Evolutionary conservation across 2,113 vertebrate species (phyloP), one percentile per base, ranked within the genome.

Genomic region (Beaufortia kweichowensis): DNA sequence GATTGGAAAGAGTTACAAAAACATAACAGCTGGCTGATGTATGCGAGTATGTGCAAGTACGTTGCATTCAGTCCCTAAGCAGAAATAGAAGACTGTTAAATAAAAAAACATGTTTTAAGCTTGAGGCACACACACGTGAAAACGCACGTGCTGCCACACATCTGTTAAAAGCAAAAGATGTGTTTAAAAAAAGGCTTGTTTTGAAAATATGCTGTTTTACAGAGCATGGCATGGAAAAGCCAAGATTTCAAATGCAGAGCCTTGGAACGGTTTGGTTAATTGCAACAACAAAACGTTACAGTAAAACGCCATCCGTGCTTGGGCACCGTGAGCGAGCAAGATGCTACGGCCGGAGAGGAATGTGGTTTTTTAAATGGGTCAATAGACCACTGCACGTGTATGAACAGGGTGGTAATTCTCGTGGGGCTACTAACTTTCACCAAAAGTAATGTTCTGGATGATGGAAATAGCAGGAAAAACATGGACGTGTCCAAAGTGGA

Each of bases 341-440:
- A 86, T 70, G 64, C 72, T 46, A 43, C 60, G 70, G 53, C 65
- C 68, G 74, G 65, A 79, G 73, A 68, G 35, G 76, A 88, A 89
- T 87, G 86, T 85, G 88, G 81, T 79, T 19, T 68, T 87, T 87
- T 88, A 87, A 91, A 87, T 89, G 85, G 88, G 87, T 89, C 88
- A 87, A 85, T 86, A 84, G 90, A 88, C 88, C 86, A 86, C 74
- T 82, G 87, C 91, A 92, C 85, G 85, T 92, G 91, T 87, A 64
- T 69, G 78, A 48, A 61, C 62, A 79, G 74, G 80, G 81, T 79
- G 78, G 65, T 33, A 69, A 71, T 77, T 74, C 73, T 80, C 62
- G 15, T 75, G 76, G 78, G 81, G 77, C 57, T 83, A 73, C 73
- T 71, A 75, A 82, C 50, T 64, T 61, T 72, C 55, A 71, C 64